A percentile compares a stretch with the other conserved stretches of the same genome.
These are phyloP conservation scores for Potamilus streckersoni DNA, from an alignment of 1,140 invertebrate genomes.

Conservation along the genomic window DNA sequence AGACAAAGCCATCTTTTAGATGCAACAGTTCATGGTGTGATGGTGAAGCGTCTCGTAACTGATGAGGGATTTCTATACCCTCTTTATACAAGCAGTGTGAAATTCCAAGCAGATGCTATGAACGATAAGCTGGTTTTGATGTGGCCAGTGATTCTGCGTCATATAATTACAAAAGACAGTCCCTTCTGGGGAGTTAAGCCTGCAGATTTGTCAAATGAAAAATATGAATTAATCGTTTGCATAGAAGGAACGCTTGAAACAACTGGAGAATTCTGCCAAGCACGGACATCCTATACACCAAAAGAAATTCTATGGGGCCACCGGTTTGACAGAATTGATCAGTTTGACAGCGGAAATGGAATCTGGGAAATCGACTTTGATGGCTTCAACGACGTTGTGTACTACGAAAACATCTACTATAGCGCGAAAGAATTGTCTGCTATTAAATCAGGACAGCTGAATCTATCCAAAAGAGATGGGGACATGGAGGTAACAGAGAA, in stretches of 20 bases:
- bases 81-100: slow-evolving; percentile 54
- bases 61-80: slow-evolving; percentile 53
- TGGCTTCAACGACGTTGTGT: slow-evolving; percentile 57
- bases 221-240: slow-evolving; percentile 95
- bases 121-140: slow-evolving; percentile 91
- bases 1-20: slow-evolving; percentile 60
- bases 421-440: slow-evolving; percentile 52
- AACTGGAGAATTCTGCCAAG: slow-evolving; percentile 67
- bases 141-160: slow-evolving; percentile 86
- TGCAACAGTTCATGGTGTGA: slow-evolving; percentile 77
- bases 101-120: slow-evolving; percentile 83
- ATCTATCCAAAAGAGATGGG: no score
- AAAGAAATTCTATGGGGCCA: slow-evolving; percentile 70
- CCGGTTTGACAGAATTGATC: slow-evolving; percentile 67
- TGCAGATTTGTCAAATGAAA: slow-evolving; percentile 85
- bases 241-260: slow-evolving; percentile 81
- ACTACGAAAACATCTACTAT: slow-evolving; percentile 53
- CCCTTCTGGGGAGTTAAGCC: slow-evolving; percentile 91
- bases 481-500: no score
- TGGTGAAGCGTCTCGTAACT: slow-evolving; percentile 52
- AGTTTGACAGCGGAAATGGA: slow-evolving; percentile 54
- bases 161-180: slow-evolving; percentile 85
- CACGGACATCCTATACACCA: slow-evolving; percentile 69
- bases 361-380: slow-evolving; percentile 59
- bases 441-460: slow-evolving; percentile 6